Conservation (phyloP, 2,888 invertebrate genomes). For the Prenolepis imparis region DNA sequence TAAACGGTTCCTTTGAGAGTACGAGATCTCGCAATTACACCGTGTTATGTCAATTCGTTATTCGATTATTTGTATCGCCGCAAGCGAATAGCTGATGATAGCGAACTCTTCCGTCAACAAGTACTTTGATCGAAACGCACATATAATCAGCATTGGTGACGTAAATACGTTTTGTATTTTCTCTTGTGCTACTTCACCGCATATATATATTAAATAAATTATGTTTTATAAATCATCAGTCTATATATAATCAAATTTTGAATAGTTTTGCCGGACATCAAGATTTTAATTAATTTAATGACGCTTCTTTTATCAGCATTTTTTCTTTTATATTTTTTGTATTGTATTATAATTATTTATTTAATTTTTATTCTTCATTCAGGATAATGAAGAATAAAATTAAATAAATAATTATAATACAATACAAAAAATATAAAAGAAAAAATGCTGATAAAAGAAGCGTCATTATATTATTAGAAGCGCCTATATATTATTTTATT, state of each 20-base stretch:
- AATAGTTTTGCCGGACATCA: neutral
- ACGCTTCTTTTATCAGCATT: neutral
- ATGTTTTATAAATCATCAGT: neutral
- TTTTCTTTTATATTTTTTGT: neutral
- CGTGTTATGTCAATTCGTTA: constrained; percentile 57
- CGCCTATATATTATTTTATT: neutral
- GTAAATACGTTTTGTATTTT: neutral
- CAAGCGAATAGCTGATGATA: constrained; percentile 22
- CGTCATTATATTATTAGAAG: neutral
- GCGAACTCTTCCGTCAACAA: constrained; percentile 14
- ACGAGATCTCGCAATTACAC: constrained; percentile 55
- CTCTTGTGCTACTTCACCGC: neutral
- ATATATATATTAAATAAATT: neutral
- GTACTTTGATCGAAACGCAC: neutral
- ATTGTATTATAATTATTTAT: neutral
- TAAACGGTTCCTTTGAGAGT: constrained; percentile 65
- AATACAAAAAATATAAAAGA: neutral
- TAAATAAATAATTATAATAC: neutral
- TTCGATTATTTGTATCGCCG: constrained; percentile 50
- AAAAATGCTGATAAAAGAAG: neutral
- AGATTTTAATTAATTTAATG: neutral
- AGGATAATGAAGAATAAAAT: neutral
- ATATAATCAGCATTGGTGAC: neutral
- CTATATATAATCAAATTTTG: neutral
- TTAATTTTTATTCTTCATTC: neutral